A percentile compares a stretch with the other conserved stretches of the same genome.
phyloP scores from a whole-genome alignment of 2,888 invertebrate genomes.

The Orthonevra nobilis region DNA sequence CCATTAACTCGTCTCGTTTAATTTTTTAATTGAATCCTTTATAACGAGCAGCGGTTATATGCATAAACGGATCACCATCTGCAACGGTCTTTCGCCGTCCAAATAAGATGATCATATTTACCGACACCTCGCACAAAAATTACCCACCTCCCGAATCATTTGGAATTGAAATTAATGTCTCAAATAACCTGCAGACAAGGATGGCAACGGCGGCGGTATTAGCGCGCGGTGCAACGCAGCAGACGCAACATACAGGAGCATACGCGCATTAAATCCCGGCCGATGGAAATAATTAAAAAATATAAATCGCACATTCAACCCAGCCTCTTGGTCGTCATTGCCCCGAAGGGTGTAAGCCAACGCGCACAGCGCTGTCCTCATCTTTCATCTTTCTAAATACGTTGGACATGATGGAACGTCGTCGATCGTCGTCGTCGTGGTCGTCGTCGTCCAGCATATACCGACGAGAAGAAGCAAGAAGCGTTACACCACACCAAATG shows the following conservation, averaged over 20 bases:
- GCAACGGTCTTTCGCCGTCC: constrained; percentile 21
- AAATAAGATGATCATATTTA: constrained; percentile 66
- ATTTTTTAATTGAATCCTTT: constrained; percentile 48
- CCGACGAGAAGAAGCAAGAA: not conserved
- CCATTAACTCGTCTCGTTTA: constrained; percentile 28
- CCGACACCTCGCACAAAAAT: constrained; percentile 66
- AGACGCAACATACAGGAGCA: constrained; percentile 65
- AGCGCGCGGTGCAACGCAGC: not conserved
- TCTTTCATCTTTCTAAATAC: constrained; percentile 70
- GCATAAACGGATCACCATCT: constrained; percentile 25
- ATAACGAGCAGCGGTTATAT: constrained; percentile 34
- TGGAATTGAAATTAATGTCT: constrained; percentile 69
- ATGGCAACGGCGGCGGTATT: constrained; percentile 1
- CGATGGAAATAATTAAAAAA: constrained; percentile 70
- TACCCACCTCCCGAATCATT: constrained; percentile 65
- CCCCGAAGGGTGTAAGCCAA: constrained; percentile 37
- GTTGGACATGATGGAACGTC: constrained; percentile 44
- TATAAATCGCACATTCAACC: constrained; percentile 69
- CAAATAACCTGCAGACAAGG: constrained; percentile 64
- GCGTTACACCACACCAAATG: constrained; percentile 2
- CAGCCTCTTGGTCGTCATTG: constrained; percentile 54
- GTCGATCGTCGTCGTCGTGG: no score
- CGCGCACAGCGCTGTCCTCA: constrained; percentile 49
- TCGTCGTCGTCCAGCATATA: constrained; percentile 12
- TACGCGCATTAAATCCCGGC: constrained; percentile 52